phyloP scores from a whole-genome alignment of 2,113 vertebrate species.

The Pampusana beccarii region DNA sequence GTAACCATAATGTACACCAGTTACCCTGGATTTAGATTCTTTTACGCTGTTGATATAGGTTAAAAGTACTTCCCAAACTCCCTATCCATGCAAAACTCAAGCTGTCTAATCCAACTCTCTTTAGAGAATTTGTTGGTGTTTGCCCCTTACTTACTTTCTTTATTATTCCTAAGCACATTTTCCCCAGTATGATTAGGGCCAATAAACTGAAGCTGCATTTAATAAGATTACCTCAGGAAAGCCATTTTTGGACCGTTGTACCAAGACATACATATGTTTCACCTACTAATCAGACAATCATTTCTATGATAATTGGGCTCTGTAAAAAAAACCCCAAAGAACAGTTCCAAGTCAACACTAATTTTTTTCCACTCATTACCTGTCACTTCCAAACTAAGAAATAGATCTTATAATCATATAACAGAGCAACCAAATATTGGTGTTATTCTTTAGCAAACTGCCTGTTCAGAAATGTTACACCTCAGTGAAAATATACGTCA shows the following conservation, averaged over 20 bases:
- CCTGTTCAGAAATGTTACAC: background rate
- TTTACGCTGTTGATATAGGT: background rate
- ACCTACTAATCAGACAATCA: background rate
- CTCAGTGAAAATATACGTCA: background rate
- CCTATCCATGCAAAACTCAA: background rate
- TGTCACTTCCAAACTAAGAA: background rate
- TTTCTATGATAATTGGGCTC: background rate
- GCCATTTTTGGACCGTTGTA: background rate
- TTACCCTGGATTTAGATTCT: background rate
- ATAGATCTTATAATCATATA: background rate
- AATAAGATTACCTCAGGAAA: background rate
- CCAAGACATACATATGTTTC: background rate
- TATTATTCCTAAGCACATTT: background rate
- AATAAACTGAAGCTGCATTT: background rate
- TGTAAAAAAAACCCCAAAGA: background rate
- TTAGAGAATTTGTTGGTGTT: background rate
- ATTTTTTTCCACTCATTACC: background rate
- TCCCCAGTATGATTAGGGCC: background rate
- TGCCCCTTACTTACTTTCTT: background rate
- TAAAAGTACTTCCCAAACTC: background rate
- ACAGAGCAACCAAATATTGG: background rate
- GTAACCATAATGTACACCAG: accelerated
- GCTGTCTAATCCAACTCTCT: background rate
- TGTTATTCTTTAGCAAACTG: background rate
- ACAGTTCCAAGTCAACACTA: background rate